Base-by-base conservation (phyloP, 2,113 vertebrate genomes). In the Hiodon alosoides region DNA sequence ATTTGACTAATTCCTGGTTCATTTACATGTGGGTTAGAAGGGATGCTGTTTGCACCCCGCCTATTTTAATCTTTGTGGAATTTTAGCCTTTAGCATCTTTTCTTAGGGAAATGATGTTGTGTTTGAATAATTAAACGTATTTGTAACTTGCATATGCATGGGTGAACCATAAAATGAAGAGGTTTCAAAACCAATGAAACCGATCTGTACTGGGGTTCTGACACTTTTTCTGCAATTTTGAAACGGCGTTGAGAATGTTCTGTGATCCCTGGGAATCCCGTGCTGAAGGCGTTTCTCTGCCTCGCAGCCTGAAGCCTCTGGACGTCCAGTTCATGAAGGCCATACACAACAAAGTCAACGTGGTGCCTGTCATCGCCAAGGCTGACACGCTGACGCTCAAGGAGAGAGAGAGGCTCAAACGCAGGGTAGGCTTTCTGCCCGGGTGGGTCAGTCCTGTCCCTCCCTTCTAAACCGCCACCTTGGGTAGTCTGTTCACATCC, bases 401-500 rank as follows among this genome's bases (percentile, higher is more conserved):
- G 81, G 96, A 99, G 76, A 82, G 97, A 58, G 97, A 98, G 84
- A 92, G 96, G 77, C 91, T 98, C 14, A 99, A 99, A 88, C 95
- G 94, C 82, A 92, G 96, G 89, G 97, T 99, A 86, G 93, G 61
- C 3, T 7, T 3, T 69, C 11, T 52, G 5, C 3, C 61, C 7
- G 17, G 6, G 14, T 64, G 66, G 31, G 53, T 58, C 65, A 66
- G 0, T 70, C 51, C 14, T 61, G 54, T n/a, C 8, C 9, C 48
- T 52, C 5, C 9, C 13, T 47, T 11, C 13, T 7, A 0, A 59
- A 1, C 69, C 69, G 4, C 10, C 6, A 8, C n/a, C 67, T 17
- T 3, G 14, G 10, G n/a, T 4, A 62, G 17, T 8, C 17, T 69
- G n/a, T n/a, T 8, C 53, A 0, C 65, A 68, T 31, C 31, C 31